Conservation (phyloP, 2,888 invertebrate species). For the Drosophila diplacantha region DNA sequence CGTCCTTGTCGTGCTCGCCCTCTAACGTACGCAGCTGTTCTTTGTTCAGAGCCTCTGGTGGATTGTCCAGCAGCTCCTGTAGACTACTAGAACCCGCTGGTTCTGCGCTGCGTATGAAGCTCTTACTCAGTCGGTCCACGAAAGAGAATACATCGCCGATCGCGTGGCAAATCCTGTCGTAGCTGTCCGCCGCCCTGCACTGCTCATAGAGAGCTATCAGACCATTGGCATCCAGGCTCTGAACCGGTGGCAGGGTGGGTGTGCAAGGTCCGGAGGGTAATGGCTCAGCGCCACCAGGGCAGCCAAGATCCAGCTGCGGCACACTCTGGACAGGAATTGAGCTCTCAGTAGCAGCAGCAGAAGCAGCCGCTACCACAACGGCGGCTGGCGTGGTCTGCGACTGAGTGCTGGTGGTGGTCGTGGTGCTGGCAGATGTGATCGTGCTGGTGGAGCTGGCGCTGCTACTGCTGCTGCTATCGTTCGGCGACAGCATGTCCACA, state of each 20-base stretch:
- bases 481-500: conserved; percentile 65
- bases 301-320: conserved; percentile 10
- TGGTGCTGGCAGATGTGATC: conserved; percentile 65
- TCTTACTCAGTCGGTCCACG: conserved; percentile 84
- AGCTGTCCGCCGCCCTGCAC: conserved; percentile 83
- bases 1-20: conserved; percentile 91
- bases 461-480: conserved; percentile 69
- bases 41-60: conserved; percentile 82
- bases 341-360: neutral
- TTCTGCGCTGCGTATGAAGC: conserved; percentile 80
- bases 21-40: conserved; percentile 86
- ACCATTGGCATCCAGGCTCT: conserved; percentile 85
- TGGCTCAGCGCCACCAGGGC: conserved; percentile 4
- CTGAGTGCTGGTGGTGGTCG: conserved; percentile 62
- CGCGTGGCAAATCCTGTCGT: conserved; percentile 85
- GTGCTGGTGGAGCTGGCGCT: conserved; percentile 68
- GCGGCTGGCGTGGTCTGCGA: conserved; percentile 29
- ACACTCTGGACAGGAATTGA: neutral
- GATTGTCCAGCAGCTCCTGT: conserved; percentile 79
- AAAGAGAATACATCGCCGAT: conserved; percentile 87
- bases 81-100: conserved; percentile 60
- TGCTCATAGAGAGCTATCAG: conserved; percentile 86
- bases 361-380: conserved; percentile 20
- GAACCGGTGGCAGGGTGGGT: conserved; percentile 59
- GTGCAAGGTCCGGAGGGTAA: conserved; percentile 45